Conservation (phyloP, 2,888 invertebrate species). For the Pheosia gnoma region DNA sequence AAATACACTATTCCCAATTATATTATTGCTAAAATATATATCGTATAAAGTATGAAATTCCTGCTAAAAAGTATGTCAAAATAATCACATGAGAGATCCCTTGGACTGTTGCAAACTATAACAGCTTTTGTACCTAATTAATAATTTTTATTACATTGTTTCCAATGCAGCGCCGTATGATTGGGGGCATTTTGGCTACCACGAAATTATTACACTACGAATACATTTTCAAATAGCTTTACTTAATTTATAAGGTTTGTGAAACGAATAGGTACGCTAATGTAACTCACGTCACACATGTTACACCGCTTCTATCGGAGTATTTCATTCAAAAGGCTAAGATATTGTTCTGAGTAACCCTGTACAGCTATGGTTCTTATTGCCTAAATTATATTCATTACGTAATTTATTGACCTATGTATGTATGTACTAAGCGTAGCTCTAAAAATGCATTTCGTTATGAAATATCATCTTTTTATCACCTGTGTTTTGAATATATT, state of each 20-base stretch:
- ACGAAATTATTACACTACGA: slow-evolving; percentile 37
- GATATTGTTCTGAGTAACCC: slow-evolving; percentile 50
- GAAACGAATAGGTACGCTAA: slow-evolving; percentile 9
- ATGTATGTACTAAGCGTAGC: slow-evolving; percentile 70
- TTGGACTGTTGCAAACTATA: neutral
- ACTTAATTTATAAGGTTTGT: slow-evolving; percentile 66
- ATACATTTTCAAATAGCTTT: slow-evolving; percentile 73
- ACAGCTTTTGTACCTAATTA: too few species aligned
- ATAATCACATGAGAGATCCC: neutral
- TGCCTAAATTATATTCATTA: slow-evolving; percentile 79
- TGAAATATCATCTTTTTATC: slow-evolving; percentile 69
- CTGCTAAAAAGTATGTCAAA: neutral
- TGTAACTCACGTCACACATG: slow-evolving; percentile 24
- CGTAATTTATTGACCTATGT: slow-evolving; percentile 80
- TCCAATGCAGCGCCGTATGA: neutral
- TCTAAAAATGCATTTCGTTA: slow-evolving; percentile 78
- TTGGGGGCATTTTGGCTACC: slow-evolving; percentile 11
- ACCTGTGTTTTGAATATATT: slow-evolving; percentile 70
- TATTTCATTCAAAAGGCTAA: slow-evolving; percentile 46
- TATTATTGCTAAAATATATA: neutral
- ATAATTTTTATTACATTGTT: too few species aligned
- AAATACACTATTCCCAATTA: neutral
- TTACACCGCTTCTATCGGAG: slow-evolving; percentile 14
- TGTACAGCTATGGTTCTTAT: slow-evolving; percentile 74
- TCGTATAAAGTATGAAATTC: neutral